These are phyloP conservation scores for Piezodorus guildinii DNA, from an alignment of 1,140 invertebrate genomes.

Conservation along the genomic window DNA sequence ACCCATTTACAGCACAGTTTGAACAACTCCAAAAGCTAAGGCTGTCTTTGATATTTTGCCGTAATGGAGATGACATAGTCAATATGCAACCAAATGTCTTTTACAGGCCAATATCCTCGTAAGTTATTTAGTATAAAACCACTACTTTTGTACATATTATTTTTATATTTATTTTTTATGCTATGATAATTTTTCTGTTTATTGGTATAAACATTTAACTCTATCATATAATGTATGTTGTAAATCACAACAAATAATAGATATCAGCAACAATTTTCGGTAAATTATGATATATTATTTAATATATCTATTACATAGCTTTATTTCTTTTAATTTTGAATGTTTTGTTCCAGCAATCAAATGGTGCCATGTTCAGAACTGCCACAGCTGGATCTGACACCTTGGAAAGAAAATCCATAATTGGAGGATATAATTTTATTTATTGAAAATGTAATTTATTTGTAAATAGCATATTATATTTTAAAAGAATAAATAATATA, in stretches of 20 bases:
- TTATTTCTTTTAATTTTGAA: neutral
- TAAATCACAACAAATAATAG: neutral
- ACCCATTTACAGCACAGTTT: conserved; percentile 52
- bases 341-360: neutral
- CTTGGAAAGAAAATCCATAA: neutral
- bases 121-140: neutral
- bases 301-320: neutral
- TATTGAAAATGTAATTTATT: too few relatives aligned
- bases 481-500: too few relatives aligned
- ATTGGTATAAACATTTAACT: too few relatives aligned
- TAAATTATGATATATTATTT: neutral
- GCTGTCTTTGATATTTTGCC: conserved; percentile 70
- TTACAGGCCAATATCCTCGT: neutral
- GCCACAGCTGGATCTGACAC: neutral
- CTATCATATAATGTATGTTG: neutral
- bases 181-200: neutral
- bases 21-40: conserved; percentile 71
- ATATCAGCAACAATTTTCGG: neutral
- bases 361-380: neutral
- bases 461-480: too few relatives aligned
- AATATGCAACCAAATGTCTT: conserved; percentile 18
- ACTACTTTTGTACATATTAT: neutral
- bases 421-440: too few relatives aligned
- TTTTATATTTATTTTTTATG: neutral
- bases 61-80: conserved; percentile 40